phyloP scores from a whole-genome alignment of 2,113 vertebrate genomes.

The Columbina picui region DNA sequence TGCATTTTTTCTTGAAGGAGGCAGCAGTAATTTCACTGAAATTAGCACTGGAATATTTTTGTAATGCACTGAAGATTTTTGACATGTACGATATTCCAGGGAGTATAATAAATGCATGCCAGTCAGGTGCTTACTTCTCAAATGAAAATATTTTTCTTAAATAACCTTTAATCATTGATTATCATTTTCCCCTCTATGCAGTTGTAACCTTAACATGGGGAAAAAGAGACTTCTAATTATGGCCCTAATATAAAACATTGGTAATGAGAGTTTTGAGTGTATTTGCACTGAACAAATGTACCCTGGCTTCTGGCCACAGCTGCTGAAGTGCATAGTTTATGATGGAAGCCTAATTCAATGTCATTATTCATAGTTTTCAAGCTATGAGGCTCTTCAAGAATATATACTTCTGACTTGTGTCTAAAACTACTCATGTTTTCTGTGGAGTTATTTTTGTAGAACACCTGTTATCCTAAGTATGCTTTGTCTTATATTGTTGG shows the following conservation, averaged over 20 bases:
- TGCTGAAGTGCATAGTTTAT: background rate
- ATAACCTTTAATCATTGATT: background rate
- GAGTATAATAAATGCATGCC: background rate
- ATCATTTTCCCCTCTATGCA: background rate
- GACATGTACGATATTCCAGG: background rate
- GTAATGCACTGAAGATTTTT: background rate
- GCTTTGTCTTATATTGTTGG: background rate
- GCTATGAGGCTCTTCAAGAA: background rate
- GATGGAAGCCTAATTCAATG: background rate
- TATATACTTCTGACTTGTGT: rapidly evolving
- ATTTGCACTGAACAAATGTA: background rate
- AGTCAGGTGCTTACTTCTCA: background rate
- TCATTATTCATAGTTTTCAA: background rate
- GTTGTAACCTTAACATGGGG: background rate
- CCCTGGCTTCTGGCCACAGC: background rate
- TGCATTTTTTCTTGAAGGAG: background rate
- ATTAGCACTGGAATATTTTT: background rate
- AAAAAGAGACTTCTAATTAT: background rate
- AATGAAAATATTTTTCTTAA: background rate
- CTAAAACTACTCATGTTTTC: background rate
- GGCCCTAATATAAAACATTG: background rate
- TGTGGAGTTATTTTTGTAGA: background rate
- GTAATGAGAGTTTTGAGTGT: background rate
- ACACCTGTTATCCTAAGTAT: background rate
- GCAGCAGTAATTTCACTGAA: background rate